Base-by-base conservation (phyloP, 2,797 vertebrate species). In the Sciurus carolinensis region DNA sequence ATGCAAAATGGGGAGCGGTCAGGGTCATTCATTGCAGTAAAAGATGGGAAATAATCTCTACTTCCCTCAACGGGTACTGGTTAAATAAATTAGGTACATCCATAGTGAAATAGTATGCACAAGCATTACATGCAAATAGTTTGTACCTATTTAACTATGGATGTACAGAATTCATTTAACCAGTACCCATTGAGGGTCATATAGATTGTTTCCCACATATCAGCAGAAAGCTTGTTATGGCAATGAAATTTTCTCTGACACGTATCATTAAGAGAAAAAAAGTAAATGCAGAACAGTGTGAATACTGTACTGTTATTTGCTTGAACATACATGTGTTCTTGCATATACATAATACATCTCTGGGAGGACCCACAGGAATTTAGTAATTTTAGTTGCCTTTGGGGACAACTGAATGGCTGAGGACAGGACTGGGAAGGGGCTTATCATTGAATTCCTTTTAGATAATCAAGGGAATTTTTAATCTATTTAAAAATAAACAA, bases 21-120 rank as follows among this genome's bases (percentile, higher is more conserved):
- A 92, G 81, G 83, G 59, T 92, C 77, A 85, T 90, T 96, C 44
- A 77, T 33, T 93, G 77, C 67, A 77, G 54, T 71, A 87, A 71
- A 91, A 87, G 71, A 94, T 81, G 47, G 77, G 76, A 87, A 87
- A 24, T 47, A 85, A 87, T 72, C 36, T 96, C 6, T 17, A 39
- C 77, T 77, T 76, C 59, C 52, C 82, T 75, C 54, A 54, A 0
- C 47, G 81, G 67, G 59, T 62, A 72, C 54, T 77, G 87, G 76
- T 42, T 85, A 62, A 93, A 69, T 92, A 57, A 90, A 94, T 96
- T 81, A 42, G 52, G 24, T 80, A 67, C 17, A 50, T 69, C 30
- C 3, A 33, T 39, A 90, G 67, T 81, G 66, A 91, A 85, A 76
- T 44, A 92, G 44, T 54, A 54, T 44, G 18, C 18, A 64, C 44